phyloP scores from a whole-genome alignment of 2,888 invertebrate genomes.

The Blera fallax region DNA sequence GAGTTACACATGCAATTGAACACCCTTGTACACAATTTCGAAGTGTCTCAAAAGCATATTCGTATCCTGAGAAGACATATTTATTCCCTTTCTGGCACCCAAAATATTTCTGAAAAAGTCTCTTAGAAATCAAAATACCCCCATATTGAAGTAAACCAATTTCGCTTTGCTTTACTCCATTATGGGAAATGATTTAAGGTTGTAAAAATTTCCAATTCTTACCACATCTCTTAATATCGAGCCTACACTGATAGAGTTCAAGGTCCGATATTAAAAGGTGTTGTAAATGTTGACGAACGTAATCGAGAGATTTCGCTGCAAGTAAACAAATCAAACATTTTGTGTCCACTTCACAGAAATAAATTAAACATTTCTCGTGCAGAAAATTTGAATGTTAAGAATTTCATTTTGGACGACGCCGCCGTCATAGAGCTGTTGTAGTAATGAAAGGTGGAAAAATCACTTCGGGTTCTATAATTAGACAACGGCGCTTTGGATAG shows the following conservation, averaged over 20 bases:
- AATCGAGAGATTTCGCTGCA: not conserved
- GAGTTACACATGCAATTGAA: slow-evolving; percentile 80
- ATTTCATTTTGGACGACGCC: slow-evolving; percentile 11
- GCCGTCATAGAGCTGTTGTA: not conserved
- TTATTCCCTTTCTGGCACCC: slow-evolving; percentile 74
- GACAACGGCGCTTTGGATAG: slow-evolving; percentile 52
- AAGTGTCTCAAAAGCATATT: slow-evolving; percentile 81
- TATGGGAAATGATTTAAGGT: not conserved
- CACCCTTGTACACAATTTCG: slow-evolving; percentile 79
- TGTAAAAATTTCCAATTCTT: not conserved
- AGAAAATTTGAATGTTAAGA: slow-evolving; percentile 16
- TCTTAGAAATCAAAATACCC: not conserved
- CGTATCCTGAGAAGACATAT: slow-evolving; percentile 79
- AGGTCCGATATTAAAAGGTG: slow-evolving; percentile 44
- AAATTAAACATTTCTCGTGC: slow-evolving; percentile 38
- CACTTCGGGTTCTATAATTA: slow-evolving; percentile 56
- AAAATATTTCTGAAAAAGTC: not conserved
- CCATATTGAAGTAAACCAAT: not conserved
- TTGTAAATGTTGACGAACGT: slow-evolving; percentile 39
- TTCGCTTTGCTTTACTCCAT: not conserved
- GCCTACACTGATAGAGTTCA: slow-evolving; percentile 13
- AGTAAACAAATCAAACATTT: slow-evolving; percentile 27
- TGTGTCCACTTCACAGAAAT: slow-evolving; percentile 29
- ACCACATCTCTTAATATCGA: slow-evolving; percentile 25
- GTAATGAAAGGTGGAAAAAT: slow-evolving; percentile 55